Base-by-base conservation (phyloP, 2,888 invertebrate species). In the Cataglyphis albicans region DNA sequence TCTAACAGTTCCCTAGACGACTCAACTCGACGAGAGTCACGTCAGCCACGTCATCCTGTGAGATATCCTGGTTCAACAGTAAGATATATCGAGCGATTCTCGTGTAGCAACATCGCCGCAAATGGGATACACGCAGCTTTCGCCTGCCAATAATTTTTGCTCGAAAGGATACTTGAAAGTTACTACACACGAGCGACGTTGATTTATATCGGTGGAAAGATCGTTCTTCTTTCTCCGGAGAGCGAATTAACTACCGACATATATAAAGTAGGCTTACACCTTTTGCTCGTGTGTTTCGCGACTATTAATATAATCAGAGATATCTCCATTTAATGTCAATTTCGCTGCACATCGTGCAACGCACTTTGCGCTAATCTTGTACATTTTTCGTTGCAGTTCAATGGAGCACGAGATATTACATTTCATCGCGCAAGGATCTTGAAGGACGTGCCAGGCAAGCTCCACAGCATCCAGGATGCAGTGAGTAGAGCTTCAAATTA, bases 1-100 rank as follows among this genome's bases (percentile, higher is more conserved):
- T 61, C 74, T 83, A 86, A 83, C 75, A 80, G 74, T 48, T 82
- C 75, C 64, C 81, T 7, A 7, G 63, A 68, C 57, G 48, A 78
- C 65, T 78, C 81, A 25, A 41, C 32, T 74, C 81, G 65, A 59
- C 44, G 64, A 52, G 35, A 48, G 59, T 48, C 21, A 52, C 25
- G 52, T 81, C 52, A 76, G 12, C n/a, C 32, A 15, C 59, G 38
- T 78, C 81, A 57, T 57, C 15, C 32, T 44, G 21, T 18, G 41
- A 57, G 32, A 64, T 65, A 82, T 59, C 52, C 63, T 63, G 59
- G 44, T 59, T 82, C 63, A 82, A 75, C 63, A 7, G 21, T 48
- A 10, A 73, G 63, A 73, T 59, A 48, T 38, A 73, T 80, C 74
- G 72, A 44, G 25, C 73, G 52, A 5, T 61, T 61, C n/a, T 21